Evolutionary conservation across 1,140 invertebrate genomes (phyloP).

Genomic region (Drosophila pallidifrons): DNA sequence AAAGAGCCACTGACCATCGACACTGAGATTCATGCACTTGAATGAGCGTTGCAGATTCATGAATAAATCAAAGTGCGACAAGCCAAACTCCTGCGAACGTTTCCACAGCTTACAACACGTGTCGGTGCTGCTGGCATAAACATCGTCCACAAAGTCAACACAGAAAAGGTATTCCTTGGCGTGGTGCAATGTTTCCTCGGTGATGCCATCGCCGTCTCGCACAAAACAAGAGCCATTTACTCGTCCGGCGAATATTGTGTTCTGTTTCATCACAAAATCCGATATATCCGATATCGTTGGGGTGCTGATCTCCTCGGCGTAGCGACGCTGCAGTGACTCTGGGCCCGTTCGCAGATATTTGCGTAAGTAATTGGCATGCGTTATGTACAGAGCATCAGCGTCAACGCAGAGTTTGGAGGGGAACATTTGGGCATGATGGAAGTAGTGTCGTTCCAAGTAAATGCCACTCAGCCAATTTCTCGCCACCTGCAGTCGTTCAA

Average conservation of each 20-base stretch:
- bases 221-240: constrained; percentile 67
- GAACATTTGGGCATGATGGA: constrained; percentile 74
- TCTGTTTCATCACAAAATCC: constrained; percentile 68
- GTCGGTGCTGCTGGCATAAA: constrained; percentile 72
- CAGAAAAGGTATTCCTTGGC: constrained; percentile 68
- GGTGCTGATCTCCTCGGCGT: constrained; percentile 58
- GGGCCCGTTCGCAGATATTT: constrained; percentile 57
- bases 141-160: constrained; percentile 70
- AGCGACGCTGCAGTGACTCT: constrained; percentile 62
- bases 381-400: constrained; percentile 63
- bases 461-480: constrained; percentile 71
- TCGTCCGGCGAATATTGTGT: constrained; percentile 74
- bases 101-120: constrained; percentile 69
- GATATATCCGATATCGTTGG: constrained; percentile 66
- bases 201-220: constrained; percentile 49
- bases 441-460: constrained; percentile 70
- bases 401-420: constrained; percentile 73
- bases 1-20: constrained; percentile 62
- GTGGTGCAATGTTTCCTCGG: constrained; percentile 67
- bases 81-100: constrained; percentile 67
- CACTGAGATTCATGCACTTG: constrained; percentile 67
- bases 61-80: constrained; percentile 67
- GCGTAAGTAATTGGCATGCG: constrained; percentile 69
- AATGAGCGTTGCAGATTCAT: constrained; percentile 53
- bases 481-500: constrained; percentile 60